A percentile compares a stretch with the other conserved stretches of the same genome.
Evolutionary conservation across 1,140 invertebrate species (phyloP).

Genomic region (Zaprionus nigranus): DNA sequence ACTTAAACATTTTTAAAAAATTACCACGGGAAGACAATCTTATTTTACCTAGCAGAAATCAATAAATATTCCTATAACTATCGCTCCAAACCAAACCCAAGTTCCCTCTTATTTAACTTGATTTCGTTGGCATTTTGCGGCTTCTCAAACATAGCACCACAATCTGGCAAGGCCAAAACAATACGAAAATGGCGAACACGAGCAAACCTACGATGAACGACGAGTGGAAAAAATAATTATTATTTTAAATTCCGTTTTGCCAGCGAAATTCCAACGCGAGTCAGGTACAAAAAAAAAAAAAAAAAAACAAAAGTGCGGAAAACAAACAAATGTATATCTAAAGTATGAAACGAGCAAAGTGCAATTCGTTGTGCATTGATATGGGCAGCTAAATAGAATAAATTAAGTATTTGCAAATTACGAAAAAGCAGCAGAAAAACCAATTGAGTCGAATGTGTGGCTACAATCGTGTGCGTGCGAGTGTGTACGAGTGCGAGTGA

Average conservation of each 20-base stretch:
- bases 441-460: conserved; percentile 54
- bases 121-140: not conserved
- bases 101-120: not conserved
- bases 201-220: conserved; percentile 78
- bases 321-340: conserved; percentile 38
- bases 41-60: not conserved
- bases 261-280: conserved; percentile 75
- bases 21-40: not conserved
- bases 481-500: conserved; percentile 21
- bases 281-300: conserved; percentile 28
- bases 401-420: conserved; percentile 77
- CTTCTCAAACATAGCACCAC: not conserved
- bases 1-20: not conserved
- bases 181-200: conserved; percentile 81
- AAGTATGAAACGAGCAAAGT: conserved; percentile 64
- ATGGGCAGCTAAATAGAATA: conserved; percentile 63
- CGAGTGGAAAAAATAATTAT: conserved; percentile 83
- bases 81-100: not conserved
- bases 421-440: conserved; percentile 71
- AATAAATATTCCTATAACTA: not conserved
- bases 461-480: conserved; percentile 41
- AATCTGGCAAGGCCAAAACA: conserved; percentile 51
- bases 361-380: conserved; percentile 42
- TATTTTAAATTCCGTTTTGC: conserved; percentile 83
- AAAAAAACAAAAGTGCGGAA: conserved; percentile 55